Base-by-base conservation (phyloP, 2,113 vertebrate genomes). In the Panthera tigris region DNA sequence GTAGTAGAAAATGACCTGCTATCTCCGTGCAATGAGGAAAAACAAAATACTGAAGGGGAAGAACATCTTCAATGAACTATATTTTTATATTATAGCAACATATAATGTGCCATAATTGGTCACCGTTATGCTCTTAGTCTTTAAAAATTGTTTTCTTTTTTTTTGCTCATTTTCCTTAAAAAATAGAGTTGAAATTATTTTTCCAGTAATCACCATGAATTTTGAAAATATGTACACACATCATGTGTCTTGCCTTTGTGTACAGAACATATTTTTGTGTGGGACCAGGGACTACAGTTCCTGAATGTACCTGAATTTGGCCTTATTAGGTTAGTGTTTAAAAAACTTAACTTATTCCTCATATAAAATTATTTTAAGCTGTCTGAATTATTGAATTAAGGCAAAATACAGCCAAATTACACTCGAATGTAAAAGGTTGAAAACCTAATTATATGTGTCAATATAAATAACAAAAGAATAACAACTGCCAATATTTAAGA, bases 381-480 rank as follows among this genome's bases (percentile, higher is more conserved):
- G 8, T 68, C 29, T 74, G 61, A 89, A 61, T 5, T 71, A 39
- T 12, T 63, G 36, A 66, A 48, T 65, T 81, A 78, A 71, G 19
- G 19, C 15, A 71, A 76, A 61, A 88, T 13, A 23, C 0, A 55
- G 19, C 3, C 31, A 84, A 50, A 76, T 76, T 55, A 89, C 9
- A 13, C 14, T 33, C 1, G 86, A 81, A 69, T 48, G 0, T 50
- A 65, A 89, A 80, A 41, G 3, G 19, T 50, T 1, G 15, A 82
- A 80, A 76, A 10, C 8, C 2, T 50, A 89, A 81, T 86, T 52
- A 48, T 19, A 29, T 76, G 15, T 73, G 1, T 82, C 29, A 86
- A 63, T 68, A 81, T 74, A 69, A 96, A 94, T 89, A 86, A 69
- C 57, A 27, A 97, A 57, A 33, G 36, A 41, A 57, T 45, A 85